Base-by-base conservation (phyloP, 2,888 invertebrate species). In the Pseudanteris insignis region DNA sequence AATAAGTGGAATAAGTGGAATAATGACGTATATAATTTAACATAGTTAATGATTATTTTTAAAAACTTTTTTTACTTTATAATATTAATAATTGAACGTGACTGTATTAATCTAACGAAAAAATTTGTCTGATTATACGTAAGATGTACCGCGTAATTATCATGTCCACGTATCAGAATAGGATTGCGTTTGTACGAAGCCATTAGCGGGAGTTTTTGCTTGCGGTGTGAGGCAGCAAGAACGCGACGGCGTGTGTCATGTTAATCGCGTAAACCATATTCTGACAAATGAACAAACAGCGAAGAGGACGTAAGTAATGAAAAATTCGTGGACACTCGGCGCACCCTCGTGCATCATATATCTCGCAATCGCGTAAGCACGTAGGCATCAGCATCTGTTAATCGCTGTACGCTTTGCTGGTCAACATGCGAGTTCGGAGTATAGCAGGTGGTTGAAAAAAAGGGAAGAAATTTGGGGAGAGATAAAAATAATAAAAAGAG, bases 311-410 rank as follows among this genome's bases (percentile, higher is more conserved):
- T 24, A 11, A 13, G 53, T 53, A 47, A 59, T 59, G 53, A 59
- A 48, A 60, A 60, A 53, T 53, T 46, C 40, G 50, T 34, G 44
- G 30, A 24, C 41, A 30, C 25, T 25, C 46, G 37, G 13, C 1
- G 18, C 10, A 33, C 26, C 28, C 18, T 32, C 50, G 6, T 46
- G 59, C 47, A 54, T 48, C 54, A 46, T 53, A 44, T 37, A 57
- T 59, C 51, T 57, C 15, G 37, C 11, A 53, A 53, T 62, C 62
- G 55, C 46, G 55, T 51, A 55, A 57, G 62, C 51, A 37, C 47
- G 53, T 28, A 14, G 30, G 53, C 53, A 62, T 51, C 62, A 57
- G 57, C 57, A 62, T 62, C 62, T 57, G 62, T 51, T 62, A 62
- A 62, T 62, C 57, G 57, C 62, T 43, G 43, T 51, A 51, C 41